phyloP scores from a whole-genome alignment of 2,797 vertebrate species.

The Vipera ursinii region DNA sequence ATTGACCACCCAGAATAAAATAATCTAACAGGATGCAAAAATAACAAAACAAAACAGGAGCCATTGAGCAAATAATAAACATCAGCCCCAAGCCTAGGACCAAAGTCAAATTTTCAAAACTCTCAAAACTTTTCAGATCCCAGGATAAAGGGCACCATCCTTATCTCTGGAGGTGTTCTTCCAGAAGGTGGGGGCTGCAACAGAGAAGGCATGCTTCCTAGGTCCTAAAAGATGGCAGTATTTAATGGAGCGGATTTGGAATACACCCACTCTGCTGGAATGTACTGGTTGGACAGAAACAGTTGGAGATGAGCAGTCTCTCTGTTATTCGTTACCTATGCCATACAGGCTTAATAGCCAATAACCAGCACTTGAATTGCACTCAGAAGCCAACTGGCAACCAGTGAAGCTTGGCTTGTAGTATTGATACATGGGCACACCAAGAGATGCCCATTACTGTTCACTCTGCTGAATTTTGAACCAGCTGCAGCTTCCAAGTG shows the following conservation, averaged over 20 bases:
- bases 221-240: not conserved
- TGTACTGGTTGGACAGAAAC: not conserved
- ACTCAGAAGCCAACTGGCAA: not conserved
- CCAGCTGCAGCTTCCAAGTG: not conserved
- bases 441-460: not conserved
- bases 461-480: not conserved
- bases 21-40: too few relatives aligned
- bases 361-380: not conserved
- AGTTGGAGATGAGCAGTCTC: not conserved
- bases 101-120: not conserved
- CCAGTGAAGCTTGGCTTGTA: not conserved
- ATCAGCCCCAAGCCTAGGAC: not conserved
- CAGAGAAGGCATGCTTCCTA: not conserved
- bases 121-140: not conserved
- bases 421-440: not conserved
- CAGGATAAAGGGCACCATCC: not conserved
- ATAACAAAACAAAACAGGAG: not conserved
- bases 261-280: not conserved
- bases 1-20: not conserved
- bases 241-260: not conserved
- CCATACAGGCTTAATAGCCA: not conserved
- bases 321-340: not conserved
- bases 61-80: not conserved
- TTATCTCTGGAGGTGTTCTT: not conserved
- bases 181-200: not conserved